Conservation (phyloP, 2,888 invertebrate species). For the Pollenia labialis region DNA sequence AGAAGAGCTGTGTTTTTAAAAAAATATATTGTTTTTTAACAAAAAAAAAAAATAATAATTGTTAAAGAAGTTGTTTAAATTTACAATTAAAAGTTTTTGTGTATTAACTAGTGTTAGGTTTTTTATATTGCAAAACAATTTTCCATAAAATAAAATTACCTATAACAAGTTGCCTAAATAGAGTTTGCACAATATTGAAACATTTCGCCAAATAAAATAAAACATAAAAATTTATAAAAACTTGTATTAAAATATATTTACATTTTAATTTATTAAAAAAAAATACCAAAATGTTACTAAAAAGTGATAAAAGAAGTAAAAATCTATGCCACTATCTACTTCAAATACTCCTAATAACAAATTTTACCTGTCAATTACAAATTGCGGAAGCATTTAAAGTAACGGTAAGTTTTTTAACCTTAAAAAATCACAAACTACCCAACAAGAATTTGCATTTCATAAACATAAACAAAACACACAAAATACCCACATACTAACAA, state of each 20-base stretch:
- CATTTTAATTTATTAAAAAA: conserved; percentile 2
- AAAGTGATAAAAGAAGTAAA: conserved; percentile 6
- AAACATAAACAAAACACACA: not conserved
- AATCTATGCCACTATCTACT: conserved; percentile 26
- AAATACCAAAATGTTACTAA: conserved; percentile 54
- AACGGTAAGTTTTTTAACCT: conserved; percentile 77
- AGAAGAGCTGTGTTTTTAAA: conserved; percentile 42
- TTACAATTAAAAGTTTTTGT: conserved; percentile 43
- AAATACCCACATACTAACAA: not conserved
- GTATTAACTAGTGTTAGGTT: conserved; percentile 20
- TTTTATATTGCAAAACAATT: conserved; percentile 35
- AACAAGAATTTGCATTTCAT: conserved; percentile 17
- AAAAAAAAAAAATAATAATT: conserved; percentile 2
- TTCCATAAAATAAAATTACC: conserved; percentile 40
- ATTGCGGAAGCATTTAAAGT: conserved; percentile 78
- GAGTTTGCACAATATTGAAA: conserved; percentile 54
- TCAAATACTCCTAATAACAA: conserved; percentile 56
- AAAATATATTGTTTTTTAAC: not conserved
- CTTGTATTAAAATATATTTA: conserved; percentile 69
- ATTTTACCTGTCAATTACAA: conserved; percentile 56
- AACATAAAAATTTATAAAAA: conserved; percentile 28
- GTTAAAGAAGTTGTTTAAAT: conserved; percentile 39
- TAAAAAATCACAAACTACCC: not conserved
- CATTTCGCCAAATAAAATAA: conserved; percentile 35
- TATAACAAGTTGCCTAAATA: conserved; percentile 43